Evolutionary conservation across 37 sponge, comb jelly and placozoan species (phyloP).

Genomic region (Chondrilla cf. caribensis): DNA sequence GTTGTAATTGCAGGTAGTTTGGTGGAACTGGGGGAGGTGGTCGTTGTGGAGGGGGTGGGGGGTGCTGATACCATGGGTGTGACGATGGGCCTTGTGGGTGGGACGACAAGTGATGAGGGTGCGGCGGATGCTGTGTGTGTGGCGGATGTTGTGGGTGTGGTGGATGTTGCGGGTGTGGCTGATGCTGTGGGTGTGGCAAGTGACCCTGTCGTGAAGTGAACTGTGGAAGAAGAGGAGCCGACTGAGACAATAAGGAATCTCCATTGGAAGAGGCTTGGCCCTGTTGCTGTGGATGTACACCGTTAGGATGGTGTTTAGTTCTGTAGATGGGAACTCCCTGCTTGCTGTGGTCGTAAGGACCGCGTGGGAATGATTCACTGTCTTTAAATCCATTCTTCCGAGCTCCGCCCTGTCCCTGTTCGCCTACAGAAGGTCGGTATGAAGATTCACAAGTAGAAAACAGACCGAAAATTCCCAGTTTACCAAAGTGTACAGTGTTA

Average conservation of each 20-base stretch:
- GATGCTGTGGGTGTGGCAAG: background rate
- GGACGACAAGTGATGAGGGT: too few species aligned
- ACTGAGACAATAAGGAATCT: background rate
- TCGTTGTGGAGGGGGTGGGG: background rate
- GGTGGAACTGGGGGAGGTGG: background rate
- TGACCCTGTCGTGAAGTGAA: background rate
- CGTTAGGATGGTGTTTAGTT: too few species aligned
- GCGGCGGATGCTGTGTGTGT: too few species aligned
- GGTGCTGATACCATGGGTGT: background rate
- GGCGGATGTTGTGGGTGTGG: background rate
- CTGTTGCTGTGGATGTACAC: too few species aligned
- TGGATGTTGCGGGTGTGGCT: background rate
- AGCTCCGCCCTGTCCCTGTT: too few species aligned
- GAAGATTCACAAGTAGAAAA: too few species aligned
- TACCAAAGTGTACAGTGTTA: too few species aligned
- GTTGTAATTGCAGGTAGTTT: background rate
- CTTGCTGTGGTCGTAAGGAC: too few species aligned
- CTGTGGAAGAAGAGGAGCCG: slow-evolving; percentile 7
- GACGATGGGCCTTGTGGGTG: background rate
- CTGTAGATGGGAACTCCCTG: background rate
- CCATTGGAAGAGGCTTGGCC: background rate
- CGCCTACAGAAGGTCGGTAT: too few species aligned
- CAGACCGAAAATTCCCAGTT: too few species aligned
- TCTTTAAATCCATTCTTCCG: too few species aligned
- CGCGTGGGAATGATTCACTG: too few species aligned